Evolutionary conservation across 2,888 invertebrate genomes (phyloP).

Genomic region (Dromius quadrimaculatus): DNA sequence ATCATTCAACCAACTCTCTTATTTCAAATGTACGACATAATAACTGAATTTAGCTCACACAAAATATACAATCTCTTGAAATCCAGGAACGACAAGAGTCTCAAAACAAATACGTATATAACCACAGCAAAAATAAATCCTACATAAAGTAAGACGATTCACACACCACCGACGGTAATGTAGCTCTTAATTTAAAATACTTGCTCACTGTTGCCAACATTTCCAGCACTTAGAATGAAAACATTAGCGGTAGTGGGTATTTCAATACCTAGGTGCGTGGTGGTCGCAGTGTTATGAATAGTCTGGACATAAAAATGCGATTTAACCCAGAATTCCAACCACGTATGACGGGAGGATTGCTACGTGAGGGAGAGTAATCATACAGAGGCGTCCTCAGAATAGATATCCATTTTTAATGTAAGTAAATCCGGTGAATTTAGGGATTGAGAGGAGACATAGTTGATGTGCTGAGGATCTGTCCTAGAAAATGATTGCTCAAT

Average conservation of each 20-base stretch:
- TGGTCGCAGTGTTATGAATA: conserved; percentile 36
- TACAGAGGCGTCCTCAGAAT: too few relatives aligned
- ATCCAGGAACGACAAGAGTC: conserved; percentile 30
- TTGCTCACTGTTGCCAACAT: conserved; percentile 29
- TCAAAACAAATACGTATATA: conserved; percentile 48
- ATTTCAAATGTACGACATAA: too few relatives aligned
- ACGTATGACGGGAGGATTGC: conserved; percentile 21
- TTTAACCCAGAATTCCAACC: conserved; percentile 1
- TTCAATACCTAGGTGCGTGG: conserved; percentile 36
- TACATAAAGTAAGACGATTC: conserved; percentile 24
- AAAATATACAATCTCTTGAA: conserved; percentile 22
- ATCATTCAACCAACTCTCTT: too few relatives aligned
- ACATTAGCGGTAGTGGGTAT: conserved; percentile 33
- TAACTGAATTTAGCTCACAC: too few relatives aligned
- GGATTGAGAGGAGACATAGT: too few relatives aligned
- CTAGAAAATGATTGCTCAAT: too few relatives aligned
- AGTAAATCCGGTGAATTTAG: too few relatives aligned
- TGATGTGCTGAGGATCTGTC: too few relatives aligned
- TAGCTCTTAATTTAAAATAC: conserved; percentile 43
- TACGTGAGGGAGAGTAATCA: too few relatives aligned
- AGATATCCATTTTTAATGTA: too few relatives aligned
- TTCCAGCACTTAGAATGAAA: conserved; percentile 31
- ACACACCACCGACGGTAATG: conserved; percentile 39
- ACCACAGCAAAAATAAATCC: conserved; percentile 42
- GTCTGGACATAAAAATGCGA: neutral